Evolutionary conservation across 1,140 invertebrate genomes (phyloP).

Genomic region (Dendroctonus ponderosae): DNA sequence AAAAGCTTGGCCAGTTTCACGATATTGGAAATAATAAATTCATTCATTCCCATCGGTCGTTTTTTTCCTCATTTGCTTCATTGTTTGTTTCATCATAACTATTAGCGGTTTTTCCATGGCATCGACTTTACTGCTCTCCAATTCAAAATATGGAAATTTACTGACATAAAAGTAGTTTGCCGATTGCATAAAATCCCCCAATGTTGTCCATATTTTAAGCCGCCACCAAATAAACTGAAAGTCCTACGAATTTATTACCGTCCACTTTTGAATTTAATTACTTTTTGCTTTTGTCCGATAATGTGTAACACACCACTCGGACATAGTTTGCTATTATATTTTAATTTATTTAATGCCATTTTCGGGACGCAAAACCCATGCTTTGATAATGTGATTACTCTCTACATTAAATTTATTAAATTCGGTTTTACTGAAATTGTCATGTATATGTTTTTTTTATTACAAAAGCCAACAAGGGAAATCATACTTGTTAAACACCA

Average conservation of each 20-base stretch:
- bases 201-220: no score
- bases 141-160: neutral
- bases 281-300: neutral
- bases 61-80: neutral
- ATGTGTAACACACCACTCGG: neutral
- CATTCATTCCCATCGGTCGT: neutral
- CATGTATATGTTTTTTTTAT: neutral
- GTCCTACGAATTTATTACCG: no score
- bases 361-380: neutral
- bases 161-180: neutral
- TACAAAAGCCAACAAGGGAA: no score
- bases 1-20: neutral
- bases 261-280: constrained; percentile 1
- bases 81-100: neutral
- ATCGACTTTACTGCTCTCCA: neutral
- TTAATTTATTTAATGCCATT: neutral
- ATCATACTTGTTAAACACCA: no score
- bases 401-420: neutral
- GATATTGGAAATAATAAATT: neutral
- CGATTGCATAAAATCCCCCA: no score
- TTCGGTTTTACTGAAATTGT: neutral
- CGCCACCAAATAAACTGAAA: no score
- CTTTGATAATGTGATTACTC: neutral
- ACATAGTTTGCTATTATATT: neutral
- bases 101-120: neutral